phyloP scores from a whole-genome alignment of 2,797 vertebrate genomes.

The Sibirionetta formosa region DNA sequence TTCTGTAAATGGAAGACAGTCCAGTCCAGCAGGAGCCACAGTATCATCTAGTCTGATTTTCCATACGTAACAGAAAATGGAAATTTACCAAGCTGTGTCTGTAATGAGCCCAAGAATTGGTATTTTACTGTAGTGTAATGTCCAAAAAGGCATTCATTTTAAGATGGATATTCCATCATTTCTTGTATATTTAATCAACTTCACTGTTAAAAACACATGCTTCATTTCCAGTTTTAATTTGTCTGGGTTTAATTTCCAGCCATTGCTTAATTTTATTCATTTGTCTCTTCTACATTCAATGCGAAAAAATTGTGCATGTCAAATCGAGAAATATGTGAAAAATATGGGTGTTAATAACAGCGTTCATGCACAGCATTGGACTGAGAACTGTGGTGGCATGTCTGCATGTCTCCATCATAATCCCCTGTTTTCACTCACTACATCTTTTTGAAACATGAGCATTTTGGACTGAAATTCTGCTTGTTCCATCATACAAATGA shows the following conservation, averaged over 20 bases:
- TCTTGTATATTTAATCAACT: neutral
- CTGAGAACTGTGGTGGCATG: constrained; percentile 11
- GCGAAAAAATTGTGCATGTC: neutral
- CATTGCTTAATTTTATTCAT: constrained; percentile 25
- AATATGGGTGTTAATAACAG: constrained; percentile 4
- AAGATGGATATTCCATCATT: neutral
- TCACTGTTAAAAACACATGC: neutral
- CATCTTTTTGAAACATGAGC: constrained; percentile 29
- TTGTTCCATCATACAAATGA: neutral
- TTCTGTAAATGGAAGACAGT: neutral
- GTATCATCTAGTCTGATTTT: neutral
- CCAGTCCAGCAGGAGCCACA: neutral
- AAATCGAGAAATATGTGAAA: constrained; percentile 39
- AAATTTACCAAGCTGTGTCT: neutral
- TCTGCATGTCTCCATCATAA: constrained; percentile 27
- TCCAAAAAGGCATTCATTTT: neutral
- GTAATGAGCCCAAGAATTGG: neutral
- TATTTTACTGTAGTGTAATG: neutral
- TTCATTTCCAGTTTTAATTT: constrained; percentile 50
- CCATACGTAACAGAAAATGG: too few species aligned
- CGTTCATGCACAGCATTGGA: neutral
- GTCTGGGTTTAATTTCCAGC: constrained; percentile 19
- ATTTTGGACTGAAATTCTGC: constrained; percentile 17
- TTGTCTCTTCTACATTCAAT: neutral
- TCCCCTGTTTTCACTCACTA: constrained; percentile 18